phyloP scores from a whole-genome alignment of 2,113 vertebrate species.

The Ictalurus punctatus region DNA sequence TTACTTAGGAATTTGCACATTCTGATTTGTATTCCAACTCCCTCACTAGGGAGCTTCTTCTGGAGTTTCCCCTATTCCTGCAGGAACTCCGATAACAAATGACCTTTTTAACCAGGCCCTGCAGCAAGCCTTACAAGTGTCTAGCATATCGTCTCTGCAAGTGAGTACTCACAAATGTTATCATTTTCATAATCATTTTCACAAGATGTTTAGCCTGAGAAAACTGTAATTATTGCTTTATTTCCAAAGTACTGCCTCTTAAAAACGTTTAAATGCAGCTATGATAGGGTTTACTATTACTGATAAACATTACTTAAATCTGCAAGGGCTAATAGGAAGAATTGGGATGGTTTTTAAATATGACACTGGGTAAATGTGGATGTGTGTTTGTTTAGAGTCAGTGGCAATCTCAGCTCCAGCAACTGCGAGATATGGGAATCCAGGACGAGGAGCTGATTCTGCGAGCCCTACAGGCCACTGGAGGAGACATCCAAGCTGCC shows the following conservation, averaged over 20 bases:
- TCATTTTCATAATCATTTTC: neutral
- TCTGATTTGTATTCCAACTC: neutral
- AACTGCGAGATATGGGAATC: slow-evolving; percentile 86
- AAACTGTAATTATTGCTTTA: neutral
- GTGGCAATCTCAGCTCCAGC: slow-evolving; percentile 87
- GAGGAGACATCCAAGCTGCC: slow-evolving; percentile 86
- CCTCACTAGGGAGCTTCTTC: slow-evolving; percentile 68
- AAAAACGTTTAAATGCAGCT: neutral
- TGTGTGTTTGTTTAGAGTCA: slow-evolving; percentile 70
- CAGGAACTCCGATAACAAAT: slow-evolving; percentile 84
- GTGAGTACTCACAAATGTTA: slow-evolving; percentile 63
- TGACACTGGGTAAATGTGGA: neutral
- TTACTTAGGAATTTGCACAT: neutral
- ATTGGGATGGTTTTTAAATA: neutral
- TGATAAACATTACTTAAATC: neutral
- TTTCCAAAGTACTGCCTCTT: neutral
- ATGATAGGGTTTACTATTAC: neutral
- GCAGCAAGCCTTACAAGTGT: slow-evolving; percentile 84
- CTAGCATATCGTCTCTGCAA: slow-evolving; percentile 80
- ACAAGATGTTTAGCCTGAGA: neutral
- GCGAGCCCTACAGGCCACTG: slow-evolving; percentile 83
- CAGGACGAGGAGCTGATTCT: slow-evolving; percentile 84
- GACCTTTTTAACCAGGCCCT: slow-evolving; percentile 88
- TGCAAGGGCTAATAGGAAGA: neutral
- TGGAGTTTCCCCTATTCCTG: slow-evolving; percentile 79